phyloP scores from a whole-genome alignment of 1,140 invertebrate species.

The Panonychus citri region DNA sequence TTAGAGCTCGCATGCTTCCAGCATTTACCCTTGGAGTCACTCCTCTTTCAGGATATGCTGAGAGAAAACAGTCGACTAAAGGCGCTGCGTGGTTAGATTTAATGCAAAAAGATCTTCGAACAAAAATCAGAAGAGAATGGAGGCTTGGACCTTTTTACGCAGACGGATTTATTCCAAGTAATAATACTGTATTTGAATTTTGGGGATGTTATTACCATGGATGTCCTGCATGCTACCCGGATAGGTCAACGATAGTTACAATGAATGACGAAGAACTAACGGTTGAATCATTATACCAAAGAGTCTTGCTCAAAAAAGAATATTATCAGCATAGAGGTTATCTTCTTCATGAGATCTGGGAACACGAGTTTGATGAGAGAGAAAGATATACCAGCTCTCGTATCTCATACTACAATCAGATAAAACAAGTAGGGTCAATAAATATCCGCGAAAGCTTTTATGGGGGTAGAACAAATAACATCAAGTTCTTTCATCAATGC shows the following conservation, averaged over 20 bases:
- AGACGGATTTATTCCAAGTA: neutral
- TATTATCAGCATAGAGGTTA: neutral
- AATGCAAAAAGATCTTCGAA: neutral
- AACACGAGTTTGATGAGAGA: neutral
- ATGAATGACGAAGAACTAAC: no score
- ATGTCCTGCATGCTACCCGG: neutral
- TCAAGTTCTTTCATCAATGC: conserved; percentile 15
- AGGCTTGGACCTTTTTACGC: neutral
- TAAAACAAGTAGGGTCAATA: neutral
- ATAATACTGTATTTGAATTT: neutral
- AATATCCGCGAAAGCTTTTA: conserved; percentile 18
- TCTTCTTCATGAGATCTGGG: neutral
- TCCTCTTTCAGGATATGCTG: neutral
- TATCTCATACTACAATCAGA: neutral
- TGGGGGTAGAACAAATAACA: conserved; percentile 20
- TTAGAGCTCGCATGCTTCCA: neutral
- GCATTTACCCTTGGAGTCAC: neutral
- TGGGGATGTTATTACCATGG: conserved; percentile 3
- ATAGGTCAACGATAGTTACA: neutral
- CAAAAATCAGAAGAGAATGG: neutral
- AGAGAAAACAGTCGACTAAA: neutral
- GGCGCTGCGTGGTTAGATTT: neutral
- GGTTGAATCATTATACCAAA: neutral
- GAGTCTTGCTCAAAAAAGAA: neutral
- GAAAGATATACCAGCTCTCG: neutral